Conservation (phyloP, 2,113 vertebrate genomes). For the Puntigrus tetrazona region DNA sequence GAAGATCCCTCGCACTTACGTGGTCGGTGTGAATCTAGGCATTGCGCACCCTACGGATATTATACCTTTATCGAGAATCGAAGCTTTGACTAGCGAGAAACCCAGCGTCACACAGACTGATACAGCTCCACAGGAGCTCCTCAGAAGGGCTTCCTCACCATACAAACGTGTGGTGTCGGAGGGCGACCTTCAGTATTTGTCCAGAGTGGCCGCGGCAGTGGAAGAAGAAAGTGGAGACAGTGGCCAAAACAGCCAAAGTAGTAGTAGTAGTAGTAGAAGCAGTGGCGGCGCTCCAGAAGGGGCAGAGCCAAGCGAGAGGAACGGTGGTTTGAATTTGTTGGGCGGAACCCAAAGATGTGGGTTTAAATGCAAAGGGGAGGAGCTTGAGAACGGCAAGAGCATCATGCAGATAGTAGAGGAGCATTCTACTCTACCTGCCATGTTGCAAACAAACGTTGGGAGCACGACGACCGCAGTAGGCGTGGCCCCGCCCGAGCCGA, state of each 20-base stretch:
- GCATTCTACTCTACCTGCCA: conserved; percentile 84
- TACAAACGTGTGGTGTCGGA: conserved; percentile 52
- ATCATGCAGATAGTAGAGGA: conserved; percentile 97
- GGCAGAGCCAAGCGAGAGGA: conserved; percentile 57
- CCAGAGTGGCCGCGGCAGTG: not conserved
- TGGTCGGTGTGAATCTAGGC: conserved; percentile 90
- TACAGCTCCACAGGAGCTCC: conserved; percentile 72
- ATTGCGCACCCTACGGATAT: conserved; percentile 84
- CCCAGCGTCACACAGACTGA: conserved; percentile 76
- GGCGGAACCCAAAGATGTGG: conserved; percentile 86
- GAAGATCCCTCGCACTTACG: conserved; percentile 82
- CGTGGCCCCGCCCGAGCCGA: conserved; percentile 74
- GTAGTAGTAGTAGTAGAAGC: conserved; percentile 35
- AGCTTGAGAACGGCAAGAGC: conserved; percentile 76
- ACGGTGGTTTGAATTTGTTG: conserved; percentile 66
- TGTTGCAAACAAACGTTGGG: conserved; percentile 86
- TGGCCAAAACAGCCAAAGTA: conserved; percentile 25
- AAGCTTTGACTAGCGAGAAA: conserved; percentile 72
- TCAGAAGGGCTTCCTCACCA: conserved; percentile 63
- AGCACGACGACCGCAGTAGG: conserved; percentile 78
- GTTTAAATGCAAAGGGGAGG: conserved; percentile 85
- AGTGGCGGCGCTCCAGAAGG: conserved; percentile 38
- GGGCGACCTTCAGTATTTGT: conserved; percentile 49
- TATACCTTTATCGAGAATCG: conserved; percentile 76
- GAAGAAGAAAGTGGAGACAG: conserved; percentile 36